These are phyloP conservation scores for Pachyuromys duprasi DNA, from an alignment of 2,797 vertebrate genomes.

Conservation along the genomic window DNA sequence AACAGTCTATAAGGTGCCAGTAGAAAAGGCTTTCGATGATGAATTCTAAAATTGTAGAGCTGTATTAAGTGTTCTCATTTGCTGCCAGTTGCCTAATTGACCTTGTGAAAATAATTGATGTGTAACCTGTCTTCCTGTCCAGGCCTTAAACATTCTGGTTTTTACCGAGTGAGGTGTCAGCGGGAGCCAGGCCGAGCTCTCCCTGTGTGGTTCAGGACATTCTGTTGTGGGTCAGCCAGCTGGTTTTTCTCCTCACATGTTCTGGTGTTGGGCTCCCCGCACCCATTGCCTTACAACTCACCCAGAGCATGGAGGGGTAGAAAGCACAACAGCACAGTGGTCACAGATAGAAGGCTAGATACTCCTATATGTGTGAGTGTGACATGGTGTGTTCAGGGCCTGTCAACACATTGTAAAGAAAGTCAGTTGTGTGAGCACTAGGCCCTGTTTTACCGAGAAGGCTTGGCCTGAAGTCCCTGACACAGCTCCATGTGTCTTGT, in stretches of 20 bases:
- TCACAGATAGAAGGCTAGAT: slow-evolving; percentile 43
- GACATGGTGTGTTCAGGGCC: neutral
- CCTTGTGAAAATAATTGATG: slow-evolving; percentile 1
- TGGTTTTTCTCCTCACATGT: neutral
- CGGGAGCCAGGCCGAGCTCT: neutral
- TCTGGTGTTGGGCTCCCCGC: neutral
- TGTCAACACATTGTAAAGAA: neutral
- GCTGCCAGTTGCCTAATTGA: neutral
- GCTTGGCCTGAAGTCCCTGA: neutral
- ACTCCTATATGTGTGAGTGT: slow-evolving; percentile 19
- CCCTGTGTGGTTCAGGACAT: neutral
- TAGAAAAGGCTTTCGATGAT: neutral
- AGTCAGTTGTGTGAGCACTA: neutral
- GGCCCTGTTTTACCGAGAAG: neutral
- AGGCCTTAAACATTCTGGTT: neutral
- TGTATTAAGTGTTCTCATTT: neutral
- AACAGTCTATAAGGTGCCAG: neutral
- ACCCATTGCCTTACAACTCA: neutral
- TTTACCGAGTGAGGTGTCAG: neutral
- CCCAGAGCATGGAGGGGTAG: neutral
- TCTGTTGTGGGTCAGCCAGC: neutral
- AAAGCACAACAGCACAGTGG: neutral
- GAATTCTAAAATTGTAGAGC: neutral
- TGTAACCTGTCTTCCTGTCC: neutral
- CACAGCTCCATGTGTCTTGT: neutral